Evolutionary conservation across 2,113 vertebrate genomes (phyloP).

Genomic region (Coturnix japonica): DNA sequence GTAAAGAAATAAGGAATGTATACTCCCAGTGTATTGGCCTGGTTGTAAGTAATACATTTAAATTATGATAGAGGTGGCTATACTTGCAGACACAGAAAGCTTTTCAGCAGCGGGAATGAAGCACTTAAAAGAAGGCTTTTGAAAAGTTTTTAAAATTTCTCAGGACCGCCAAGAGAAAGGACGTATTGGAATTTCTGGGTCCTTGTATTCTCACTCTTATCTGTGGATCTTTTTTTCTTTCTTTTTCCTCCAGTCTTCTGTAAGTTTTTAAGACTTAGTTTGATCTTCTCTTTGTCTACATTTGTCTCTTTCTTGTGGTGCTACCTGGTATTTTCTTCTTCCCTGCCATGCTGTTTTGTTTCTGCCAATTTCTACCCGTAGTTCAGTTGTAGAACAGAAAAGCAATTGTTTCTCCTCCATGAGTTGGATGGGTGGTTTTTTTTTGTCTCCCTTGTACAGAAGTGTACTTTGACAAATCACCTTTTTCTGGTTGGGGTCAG

Average conservation of each 20-base stretch:
- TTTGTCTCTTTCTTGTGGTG: not conserved
- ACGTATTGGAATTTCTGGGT: not conserved
- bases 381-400: not conserved
- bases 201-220: not conserved
- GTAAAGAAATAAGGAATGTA: not conserved
- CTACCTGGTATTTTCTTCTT: not conserved
- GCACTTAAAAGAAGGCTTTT: not conserved
- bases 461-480: constrained; percentile 7
- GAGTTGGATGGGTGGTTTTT: not conserved
- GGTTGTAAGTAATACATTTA: not conserved
- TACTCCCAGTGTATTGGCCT: not conserved
- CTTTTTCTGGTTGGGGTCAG: constrained; percentile 48
- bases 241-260: not conserved
- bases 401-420: not conserved
- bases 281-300: not conserved
- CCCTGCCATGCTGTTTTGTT: not conserved
- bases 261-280: not conserved
- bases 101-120: not conserved
- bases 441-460: constrained; percentile 22
- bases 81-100: not conserved
- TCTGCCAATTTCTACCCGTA: not conserved
- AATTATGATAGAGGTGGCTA: not conserved
- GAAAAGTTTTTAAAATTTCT: not conserved
- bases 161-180: not conserved
- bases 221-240: not conserved